Conservation (phyloP, 2,888 invertebrate species). For the Drosophila tanythrix region DNA sequence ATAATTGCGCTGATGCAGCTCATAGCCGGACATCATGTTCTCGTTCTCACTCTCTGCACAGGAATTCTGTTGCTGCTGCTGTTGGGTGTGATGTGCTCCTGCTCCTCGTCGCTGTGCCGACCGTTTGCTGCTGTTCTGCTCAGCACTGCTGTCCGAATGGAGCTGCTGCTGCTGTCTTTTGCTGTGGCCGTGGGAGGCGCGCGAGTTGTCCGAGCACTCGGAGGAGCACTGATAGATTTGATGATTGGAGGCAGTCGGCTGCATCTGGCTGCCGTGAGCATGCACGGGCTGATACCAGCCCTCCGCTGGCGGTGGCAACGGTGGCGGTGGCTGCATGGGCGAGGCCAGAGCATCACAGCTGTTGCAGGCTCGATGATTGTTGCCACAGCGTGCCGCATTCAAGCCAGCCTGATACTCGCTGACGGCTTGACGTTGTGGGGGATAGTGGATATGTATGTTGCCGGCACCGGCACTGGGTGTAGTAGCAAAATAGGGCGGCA, state of each 20-base stretch:
- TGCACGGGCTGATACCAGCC: slow-evolving; percentile 84
- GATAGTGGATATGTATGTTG: slow-evolving; percentile 85
- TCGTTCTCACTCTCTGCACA: slow-evolving; percentile 77
- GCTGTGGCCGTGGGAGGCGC: slow-evolving; percentile 79
- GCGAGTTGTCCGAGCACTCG: slow-evolving; percentile 85
- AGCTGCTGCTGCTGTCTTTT: slow-evolving; percentile 65
- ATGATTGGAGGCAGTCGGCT: slow-evolving; percentile 78
- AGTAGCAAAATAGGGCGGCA: slow-evolving; percentile 84
- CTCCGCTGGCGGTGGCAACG: slow-evolving; percentile 81
- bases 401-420: slow-evolving; percentile 84
- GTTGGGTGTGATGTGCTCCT: slow-evolving; percentile 48
- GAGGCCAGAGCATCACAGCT: slow-evolving; percentile 85
- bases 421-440: slow-evolving; percentile 83
- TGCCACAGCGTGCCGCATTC: slow-evolving; percentile 82
- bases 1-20: slow-evolving; percentile 77
- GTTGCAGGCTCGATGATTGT: slow-evolving; percentile 84
- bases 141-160: slow-evolving; percentile 82
- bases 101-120: slow-evolving; percentile 50
- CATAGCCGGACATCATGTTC: slow-evolving; percentile 71
- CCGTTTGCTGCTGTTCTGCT: slow-evolving; percentile 74
- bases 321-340: slow-evolving; percentile 82
- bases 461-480: slow-evolving; percentile 47
- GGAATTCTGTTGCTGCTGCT: slow-evolving; percentile 52
- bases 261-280: slow-evolving; percentile 65
- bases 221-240: slow-evolving; percentile 85